phyloP scores from a whole-genome alignment of 2,888 invertebrate species.

The Parapristionchus giblindavisi region DNA sequence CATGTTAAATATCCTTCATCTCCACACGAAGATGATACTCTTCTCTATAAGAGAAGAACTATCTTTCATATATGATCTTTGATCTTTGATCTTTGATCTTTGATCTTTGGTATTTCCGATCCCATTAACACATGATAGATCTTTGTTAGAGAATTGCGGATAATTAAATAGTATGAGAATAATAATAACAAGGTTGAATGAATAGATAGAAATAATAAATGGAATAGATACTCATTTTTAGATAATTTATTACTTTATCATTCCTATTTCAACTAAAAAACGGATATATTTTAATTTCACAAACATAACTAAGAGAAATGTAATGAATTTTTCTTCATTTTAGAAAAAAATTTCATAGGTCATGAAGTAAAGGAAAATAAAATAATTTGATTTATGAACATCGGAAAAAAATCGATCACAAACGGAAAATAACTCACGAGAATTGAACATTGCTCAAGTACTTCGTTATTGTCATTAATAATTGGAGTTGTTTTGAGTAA shows the following conservation, averaged over 20 bases:
- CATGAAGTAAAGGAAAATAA: neutral
- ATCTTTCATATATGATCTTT: too few relatives aligned
- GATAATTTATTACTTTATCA: too few relatives aligned
- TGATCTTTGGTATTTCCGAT: too few relatives aligned
- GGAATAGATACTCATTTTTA: too few relatives aligned
- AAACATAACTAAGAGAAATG: neutral
- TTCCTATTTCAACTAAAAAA: neutral
- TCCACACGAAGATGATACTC: slow-evolving; percentile 31
- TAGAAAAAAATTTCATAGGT: too few relatives aligned
- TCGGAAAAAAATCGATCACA: neutral
- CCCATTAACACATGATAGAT: too few relatives aligned
- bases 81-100: too few relatives aligned
- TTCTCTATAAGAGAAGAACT: neutral
- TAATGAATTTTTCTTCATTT: too few relatives aligned
- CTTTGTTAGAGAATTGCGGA: too few relatives aligned
- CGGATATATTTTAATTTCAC: neutral
- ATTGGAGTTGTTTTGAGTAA: slow-evolving; percentile 15
- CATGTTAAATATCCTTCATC: slow-evolving; percentile 17
- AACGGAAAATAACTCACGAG: slow-evolving; percentile 10
- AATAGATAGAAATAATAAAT: too few relatives aligned
- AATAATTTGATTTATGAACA: neutral
- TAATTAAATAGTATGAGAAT: too few relatives aligned
- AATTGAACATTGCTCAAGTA: slow-evolving; percentile 31
- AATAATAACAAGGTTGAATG: too few relatives aligned
- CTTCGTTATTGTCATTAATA: neutral